A percentile compares a stretch with the other conserved stretches of the same genome.
These are phyloP conservation scores for Henricia sp. DNA, from an alignment of 53 echinoderm and acorn worm species.

Conservation along the genomic window DNA sequence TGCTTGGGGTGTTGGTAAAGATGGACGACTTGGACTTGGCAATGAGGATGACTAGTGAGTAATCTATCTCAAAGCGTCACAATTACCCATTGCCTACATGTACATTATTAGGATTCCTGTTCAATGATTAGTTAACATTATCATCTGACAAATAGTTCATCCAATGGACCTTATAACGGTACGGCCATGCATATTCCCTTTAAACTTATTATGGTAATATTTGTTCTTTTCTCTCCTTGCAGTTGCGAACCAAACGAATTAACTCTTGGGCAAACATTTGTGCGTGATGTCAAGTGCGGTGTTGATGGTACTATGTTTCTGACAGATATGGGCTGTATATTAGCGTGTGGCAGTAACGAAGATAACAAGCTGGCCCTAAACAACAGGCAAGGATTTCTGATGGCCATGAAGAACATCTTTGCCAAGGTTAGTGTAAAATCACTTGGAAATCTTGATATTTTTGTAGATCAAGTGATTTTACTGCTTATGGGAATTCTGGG, in stretches of 20 bases:
- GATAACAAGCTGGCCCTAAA: constrained; percentile 98
- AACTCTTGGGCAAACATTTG: constrained; percentile 42
- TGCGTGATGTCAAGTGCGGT: constrained; percentile 85
- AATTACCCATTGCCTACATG: no score
- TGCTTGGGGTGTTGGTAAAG: constrained; percentile 91
- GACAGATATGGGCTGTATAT: constrained; percentile 90
- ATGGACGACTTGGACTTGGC: constrained; percentile 89
- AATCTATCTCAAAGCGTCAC: no score
- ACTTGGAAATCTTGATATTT: neutral
- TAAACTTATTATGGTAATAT: no score
- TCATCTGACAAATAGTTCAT: no score
- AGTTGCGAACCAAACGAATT: constrained; percentile 84
- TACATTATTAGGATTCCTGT: no score
- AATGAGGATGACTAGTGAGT: constrained; percentile 86
- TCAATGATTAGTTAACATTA: no score
- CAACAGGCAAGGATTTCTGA: constrained; percentile 96
- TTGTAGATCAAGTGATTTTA: no score
- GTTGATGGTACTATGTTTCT: constrained; percentile 98
- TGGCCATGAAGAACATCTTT: constrained; percentile 99
- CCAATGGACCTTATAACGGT: no score
- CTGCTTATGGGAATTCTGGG: no score
- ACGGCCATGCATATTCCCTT: no score
- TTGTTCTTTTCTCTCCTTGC: neutral
- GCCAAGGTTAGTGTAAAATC: constrained; percentile 51
- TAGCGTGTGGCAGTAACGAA: constrained; percentile 93